Evolutionary conservation across 1,140 invertebrate genomes (phyloP).

Genomic region (Pseudomyrmex concolor): DNA sequence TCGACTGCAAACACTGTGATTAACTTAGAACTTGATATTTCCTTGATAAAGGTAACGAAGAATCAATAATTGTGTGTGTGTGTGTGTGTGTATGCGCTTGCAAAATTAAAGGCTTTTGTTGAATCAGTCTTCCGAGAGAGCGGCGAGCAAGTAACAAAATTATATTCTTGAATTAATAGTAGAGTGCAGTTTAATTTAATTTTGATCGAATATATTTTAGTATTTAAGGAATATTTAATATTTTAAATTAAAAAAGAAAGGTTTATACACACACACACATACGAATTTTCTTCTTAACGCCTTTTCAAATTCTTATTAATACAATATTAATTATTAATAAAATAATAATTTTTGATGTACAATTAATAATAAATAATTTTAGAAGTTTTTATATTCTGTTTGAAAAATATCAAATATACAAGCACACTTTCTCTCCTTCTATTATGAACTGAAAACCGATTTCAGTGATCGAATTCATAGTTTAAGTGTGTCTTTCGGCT

Average conservation of each 20-base stretch:
- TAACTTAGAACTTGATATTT: slow-evolving; percentile 9
- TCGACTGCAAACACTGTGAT: slow-evolving; percentile 4
- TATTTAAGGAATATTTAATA: background rate
- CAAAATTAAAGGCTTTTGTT: background rate
- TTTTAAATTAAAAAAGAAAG: background rate
- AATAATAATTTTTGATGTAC: too few species aligned
- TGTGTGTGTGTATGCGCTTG: too few species aligned
- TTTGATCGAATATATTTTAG: too few species aligned
- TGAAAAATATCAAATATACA: too few species aligned
- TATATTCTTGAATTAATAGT: slow-evolving; percentile 1
- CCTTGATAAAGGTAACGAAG: background rate
- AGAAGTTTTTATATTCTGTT: too few species aligned
- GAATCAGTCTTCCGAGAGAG: slow-evolving; percentile 1
- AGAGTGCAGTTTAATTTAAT: background rate
- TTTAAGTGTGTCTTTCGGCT: slow-evolving; percentile 35
- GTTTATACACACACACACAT: too few species aligned
- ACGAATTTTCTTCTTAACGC: too few species aligned
- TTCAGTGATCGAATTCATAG: background rate
- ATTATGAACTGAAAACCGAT: background rate
- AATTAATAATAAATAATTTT: too few species aligned
- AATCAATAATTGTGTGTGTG: slow-evolving; percentile 12
- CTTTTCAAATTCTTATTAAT: background rate
- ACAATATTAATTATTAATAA: background rate
- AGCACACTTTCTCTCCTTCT: too few species aligned
- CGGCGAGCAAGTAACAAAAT: slow-evolving; percentile 4